Percentiles rank a stretch among this genome's conserved stretches.
Evolutionary conservation across 2,797 vertebrate genomes (phyloP).

Genomic region (Tamandua tetradactyla): DNA sequence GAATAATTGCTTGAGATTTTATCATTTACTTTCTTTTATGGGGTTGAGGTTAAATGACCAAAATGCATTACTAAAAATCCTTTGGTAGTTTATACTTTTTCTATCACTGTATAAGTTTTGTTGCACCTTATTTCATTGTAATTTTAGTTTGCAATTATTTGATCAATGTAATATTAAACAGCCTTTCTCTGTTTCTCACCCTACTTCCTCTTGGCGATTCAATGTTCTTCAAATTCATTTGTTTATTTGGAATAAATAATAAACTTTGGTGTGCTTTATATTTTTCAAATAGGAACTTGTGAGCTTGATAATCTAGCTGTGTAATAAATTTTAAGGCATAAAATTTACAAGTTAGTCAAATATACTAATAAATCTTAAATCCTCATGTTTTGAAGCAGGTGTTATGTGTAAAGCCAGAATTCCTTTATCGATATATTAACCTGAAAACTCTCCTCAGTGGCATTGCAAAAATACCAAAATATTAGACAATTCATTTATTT

Average conservation of each 20-base stretch:
- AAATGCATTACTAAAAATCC: neutral
- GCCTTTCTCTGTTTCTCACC: neutral
- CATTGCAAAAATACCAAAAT: neutral
- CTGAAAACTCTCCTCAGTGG: neutral
- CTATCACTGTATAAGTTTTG: neutral
- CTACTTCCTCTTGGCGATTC: neutral
- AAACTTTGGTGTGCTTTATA: neutral
- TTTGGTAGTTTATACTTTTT: neutral
- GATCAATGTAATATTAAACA: neutral
- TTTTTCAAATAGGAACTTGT: slow-evolving; percentile 1
- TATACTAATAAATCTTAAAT: neutral
- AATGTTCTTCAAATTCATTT: neutral
- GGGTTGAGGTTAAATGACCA: neutral
- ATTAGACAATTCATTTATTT: neutral
- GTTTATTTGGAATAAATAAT: neutral
- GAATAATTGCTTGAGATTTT: neutral
- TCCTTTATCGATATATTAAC: neutral
- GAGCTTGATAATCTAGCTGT: neutral
- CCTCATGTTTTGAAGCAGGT: neutral
- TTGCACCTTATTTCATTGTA: neutral
- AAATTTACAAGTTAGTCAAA: neutral
- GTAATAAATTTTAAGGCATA: neutral
- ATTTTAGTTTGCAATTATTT: neutral
- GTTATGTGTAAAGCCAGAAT: neutral
- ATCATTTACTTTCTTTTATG: neutral